Percentiles rank a stretch among this genome's conserved stretches.
phyloP scores from a whole-genome alignment of 2,113 vertebrate species.

The Tachuris rubrigastra region DNA sequence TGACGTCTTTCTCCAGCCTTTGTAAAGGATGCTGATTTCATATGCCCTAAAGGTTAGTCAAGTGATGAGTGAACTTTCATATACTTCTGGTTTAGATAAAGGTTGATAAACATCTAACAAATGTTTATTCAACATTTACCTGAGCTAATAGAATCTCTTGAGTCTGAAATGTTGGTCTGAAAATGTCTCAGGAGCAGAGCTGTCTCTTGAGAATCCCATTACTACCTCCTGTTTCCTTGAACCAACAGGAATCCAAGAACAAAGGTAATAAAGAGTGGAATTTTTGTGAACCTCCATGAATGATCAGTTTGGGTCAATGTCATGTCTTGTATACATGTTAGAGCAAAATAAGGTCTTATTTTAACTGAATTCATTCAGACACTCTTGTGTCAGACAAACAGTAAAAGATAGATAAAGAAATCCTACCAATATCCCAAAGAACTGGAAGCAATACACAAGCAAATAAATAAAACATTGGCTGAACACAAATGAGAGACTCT shows the following conservation, averaged over 20 bases:
- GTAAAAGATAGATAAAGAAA: not conserved
- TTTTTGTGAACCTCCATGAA: not conserved
- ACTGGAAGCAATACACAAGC: not conserved
- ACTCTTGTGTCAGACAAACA: not conserved
- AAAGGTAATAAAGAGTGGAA: not conserved
- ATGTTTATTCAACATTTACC: not conserved
- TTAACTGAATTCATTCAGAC: not conserved
- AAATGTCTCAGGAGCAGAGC: not conserved
- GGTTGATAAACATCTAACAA: constrained; percentile 4
- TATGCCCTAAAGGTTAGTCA: constrained; percentile 14
- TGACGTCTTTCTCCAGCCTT: constrained; percentile 12
- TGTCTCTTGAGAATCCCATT: not conserved
- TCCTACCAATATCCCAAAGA: not conserved
- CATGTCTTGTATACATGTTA: not conserved
- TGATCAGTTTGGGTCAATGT: not conserved
- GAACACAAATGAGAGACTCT: constrained; percentile 64
- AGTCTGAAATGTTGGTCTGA: not conserved
- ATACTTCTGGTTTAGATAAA: constrained; percentile 29
- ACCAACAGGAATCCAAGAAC: not conserved
- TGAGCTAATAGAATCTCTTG: not conserved
- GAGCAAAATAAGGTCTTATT: not conserved
- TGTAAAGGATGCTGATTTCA: constrained; percentile 48
- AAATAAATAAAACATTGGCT: constrained; percentile 71
- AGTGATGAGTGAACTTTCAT: not conserved
- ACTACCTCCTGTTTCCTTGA: not conserved